Percentiles rank a stretch among this genome's conserved stretches.
These are phyloP conservation scores for Drosophila nr. medialis DNA, from an alignment of 2,888 invertebrate genomes.

Conservation along the genomic window DNA sequence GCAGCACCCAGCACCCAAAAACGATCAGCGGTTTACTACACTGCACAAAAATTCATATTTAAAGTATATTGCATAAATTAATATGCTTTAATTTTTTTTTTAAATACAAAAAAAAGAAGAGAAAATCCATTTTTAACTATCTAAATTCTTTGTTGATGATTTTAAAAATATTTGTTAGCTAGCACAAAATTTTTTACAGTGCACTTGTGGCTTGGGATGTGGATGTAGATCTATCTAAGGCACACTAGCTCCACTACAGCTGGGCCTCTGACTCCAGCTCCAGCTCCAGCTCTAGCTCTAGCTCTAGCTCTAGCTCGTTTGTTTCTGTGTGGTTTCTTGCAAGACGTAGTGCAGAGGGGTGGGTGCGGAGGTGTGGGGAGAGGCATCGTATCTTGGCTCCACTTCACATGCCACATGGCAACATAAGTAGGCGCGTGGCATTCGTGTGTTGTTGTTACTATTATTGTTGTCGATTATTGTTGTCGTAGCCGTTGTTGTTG, in stretches of 20 bases:
- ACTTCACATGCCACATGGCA: slow-evolving; percentile 80
- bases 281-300: slow-evolving; percentile 4
- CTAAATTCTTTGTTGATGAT: not conserved
- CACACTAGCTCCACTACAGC: slow-evolving; percentile 28
- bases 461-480: slow-evolving; percentile 79
- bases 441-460: slow-evolving; percentile 82
- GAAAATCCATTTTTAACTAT: not conserved
- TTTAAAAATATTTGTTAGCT: not conserved
- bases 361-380: slow-evolving; percentile 12
- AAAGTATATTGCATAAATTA: no score
- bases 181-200: not conserved
- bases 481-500: slow-evolving; percentile 53
- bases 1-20: slow-evolving; percentile 57
- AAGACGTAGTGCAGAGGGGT: not conserved
- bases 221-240: slow-evolving; percentile 66
- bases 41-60: not conserved
- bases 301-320: slow-evolving; percentile 45
- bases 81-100: no score
- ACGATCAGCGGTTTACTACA: slow-evolving; percentile 25
- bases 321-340: slow-evolving; percentile 58
- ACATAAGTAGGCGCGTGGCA: slow-evolving; percentile 83
- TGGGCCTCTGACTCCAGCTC: slow-evolving; percentile 32
- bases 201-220: slow-evolving; percentile 22
- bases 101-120: not conserved
- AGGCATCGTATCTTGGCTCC: slow-evolving; percentile 59